Base-by-base conservation (phyloP, 2,113 vertebrate genomes). In the Ammodramus savannarum region DNA sequence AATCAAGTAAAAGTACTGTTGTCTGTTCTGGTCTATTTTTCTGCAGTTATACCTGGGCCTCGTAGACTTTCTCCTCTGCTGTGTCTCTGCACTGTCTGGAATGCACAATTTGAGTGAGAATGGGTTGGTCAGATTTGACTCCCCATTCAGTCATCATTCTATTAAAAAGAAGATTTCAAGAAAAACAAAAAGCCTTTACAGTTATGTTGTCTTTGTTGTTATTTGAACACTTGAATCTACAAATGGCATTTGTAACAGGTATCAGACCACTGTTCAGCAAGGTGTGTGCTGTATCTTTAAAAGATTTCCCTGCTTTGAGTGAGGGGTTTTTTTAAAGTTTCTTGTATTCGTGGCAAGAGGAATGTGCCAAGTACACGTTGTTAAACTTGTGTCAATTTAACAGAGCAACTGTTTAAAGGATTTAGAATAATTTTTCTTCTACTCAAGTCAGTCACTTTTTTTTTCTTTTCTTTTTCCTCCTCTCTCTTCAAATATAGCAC, bases 301-400 rank as follows among this genome's bases (percentile, higher is more conserved):
- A 81, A 84, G n/a, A 72, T 80, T 85, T 93, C 19, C 29, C 55
- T 67, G 27, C 63, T 94, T 83, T 86, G 48, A 84, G 51, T 59
- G 72, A 80, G 26, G 0, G 6, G 59, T 58, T 63, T 54, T 75
- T 59, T 15, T 12, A 2, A 8, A 58, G 32, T 23, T 63, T 72
- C 63, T 87, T 87, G 84, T 68, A 79, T 92, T 95, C 34, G 61
- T 95, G 92, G 86, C 84, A 95, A 85, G 77, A 66, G 41, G 76
- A 93, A 88, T 3, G 26, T 90, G 94, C 85, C 89, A 94, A 93
- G 83, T 75, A 67, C 90, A 55, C 5, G 6, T 79, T 87, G 67
- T 89, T 91, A 87, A 90, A 89, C 41, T 94, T 46, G 57, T 90
- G 93, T 93, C 92, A 68, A 22, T 96, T 86, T 86, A 89, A 75